Evolutionary conservation across 2,888 invertebrate genomes (phyloP).

Genomic region (Osmoderma eremita): DNA sequence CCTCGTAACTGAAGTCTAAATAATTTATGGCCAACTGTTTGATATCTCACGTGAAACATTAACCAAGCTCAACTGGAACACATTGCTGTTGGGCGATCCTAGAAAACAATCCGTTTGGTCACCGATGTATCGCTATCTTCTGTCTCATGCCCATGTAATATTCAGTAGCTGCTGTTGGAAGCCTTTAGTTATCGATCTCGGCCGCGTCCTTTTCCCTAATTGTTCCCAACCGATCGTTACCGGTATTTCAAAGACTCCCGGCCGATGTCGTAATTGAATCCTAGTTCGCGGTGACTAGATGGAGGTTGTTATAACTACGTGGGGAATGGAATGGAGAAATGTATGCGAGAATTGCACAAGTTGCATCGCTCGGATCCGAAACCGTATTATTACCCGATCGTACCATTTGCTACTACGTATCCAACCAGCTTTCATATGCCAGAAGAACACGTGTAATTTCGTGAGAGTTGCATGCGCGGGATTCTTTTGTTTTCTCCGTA

Average conservation of each 20-base stretch:
- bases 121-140: not conserved
- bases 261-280: slow-evolving; percentile 13
- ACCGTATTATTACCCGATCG: slow-evolving; percentile 17
- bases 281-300: not conserved
- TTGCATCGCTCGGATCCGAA: slow-evolving; percentile 1
- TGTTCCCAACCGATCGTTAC: slow-evolving; percentile 7
- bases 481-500: slow-evolving; percentile 29
- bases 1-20: not conserved
- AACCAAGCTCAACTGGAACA: slow-evolving; percentile 14
- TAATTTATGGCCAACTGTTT: slow-evolving; percentile 6
- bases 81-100: not conserved
- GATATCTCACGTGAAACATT: slow-evolving; percentile 16
- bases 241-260: slow-evolving; percentile 1
- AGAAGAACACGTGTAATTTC: slow-evolving; percentile 20
- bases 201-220: slow-evolving; percentile 18
- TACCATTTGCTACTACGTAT: slow-evolving; percentile 4
- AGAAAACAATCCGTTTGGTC: not conserved
- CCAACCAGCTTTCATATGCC: not conserved
- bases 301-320: slow-evolving; percentile 5
- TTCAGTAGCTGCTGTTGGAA: slow-evolving; percentile 2
- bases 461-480: slow-evolving; percentile 20
- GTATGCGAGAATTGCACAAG: slow-evolving; percentile 25
- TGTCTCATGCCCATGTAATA: slow-evolving; percentile 6
- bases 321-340: slow-evolving; percentile 7
- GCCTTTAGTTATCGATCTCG: slow-evolving; percentile 10